Evolutionary conservation across 2,888 invertebrate species (phyloP).

Genomic region (Apomyelois bistriatella): DNA sequence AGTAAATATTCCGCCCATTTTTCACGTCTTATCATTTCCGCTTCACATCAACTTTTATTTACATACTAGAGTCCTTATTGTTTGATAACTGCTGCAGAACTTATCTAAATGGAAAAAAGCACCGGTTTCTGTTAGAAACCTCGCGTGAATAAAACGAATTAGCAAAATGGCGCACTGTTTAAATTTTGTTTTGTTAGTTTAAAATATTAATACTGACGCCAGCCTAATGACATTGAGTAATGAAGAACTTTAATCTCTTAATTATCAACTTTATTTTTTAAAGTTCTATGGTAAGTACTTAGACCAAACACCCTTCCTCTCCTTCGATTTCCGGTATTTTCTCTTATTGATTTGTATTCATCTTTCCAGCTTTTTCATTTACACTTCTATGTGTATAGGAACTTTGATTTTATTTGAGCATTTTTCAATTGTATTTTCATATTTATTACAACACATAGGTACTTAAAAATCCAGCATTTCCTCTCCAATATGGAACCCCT

Average conservation of each 20-base stretch:
- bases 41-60: constrained; percentile 7
- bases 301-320: no score
- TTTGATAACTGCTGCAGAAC: neutral
- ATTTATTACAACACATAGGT: no score
- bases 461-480: constrained; percentile 13
- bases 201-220: neutral
- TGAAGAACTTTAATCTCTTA: no score
- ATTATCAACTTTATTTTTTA: no score
- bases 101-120: neutral
- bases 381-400: no score
- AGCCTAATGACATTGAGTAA: neutral
- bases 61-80: constrained; percentile 13
- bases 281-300: no score
- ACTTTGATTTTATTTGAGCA: no score
- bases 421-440: no score
- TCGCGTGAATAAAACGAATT: neutral
- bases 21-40: constrained; percentile 11
- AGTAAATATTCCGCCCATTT: constrained; percentile 8
- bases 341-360: no score
- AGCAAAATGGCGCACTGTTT: neutral
- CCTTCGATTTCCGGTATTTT: no score
- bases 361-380: no score
- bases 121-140: neutral
- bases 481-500: constrained; percentile 36
- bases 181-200: no score